Percentiles rank a stretch among this genome's conserved stretches.
Conservation (phyloP, 2,797 vertebrate genomes). For the Mionectes olivaceus region DNA sequence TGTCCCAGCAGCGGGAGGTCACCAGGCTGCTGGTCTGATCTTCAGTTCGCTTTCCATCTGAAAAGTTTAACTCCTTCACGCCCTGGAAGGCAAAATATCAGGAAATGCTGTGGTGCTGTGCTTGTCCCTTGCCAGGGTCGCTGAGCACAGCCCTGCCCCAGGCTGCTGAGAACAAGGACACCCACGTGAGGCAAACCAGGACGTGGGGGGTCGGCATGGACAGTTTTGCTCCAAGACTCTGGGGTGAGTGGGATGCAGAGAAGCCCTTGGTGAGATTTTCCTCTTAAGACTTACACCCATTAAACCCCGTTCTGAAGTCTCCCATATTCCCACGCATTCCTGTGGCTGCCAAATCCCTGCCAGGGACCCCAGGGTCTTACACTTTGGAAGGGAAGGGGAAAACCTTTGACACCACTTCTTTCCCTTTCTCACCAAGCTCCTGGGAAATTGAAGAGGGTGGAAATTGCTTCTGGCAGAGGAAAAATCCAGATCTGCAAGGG, state of each 20-base stretch:
- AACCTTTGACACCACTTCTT: slow-evolving; percentile 1
- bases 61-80: slow-evolving; percentile 56
- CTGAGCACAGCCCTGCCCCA: neutral
- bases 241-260: neutral
- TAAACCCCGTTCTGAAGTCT: neutral
- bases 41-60: slow-evolving; percentile 30
- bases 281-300: neutral
- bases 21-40: slow-evolving; percentile 44
- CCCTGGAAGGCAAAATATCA: neutral
- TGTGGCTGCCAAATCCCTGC: slow-evolving; percentile 6
- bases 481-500: neutral
- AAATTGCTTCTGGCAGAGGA: neutral
- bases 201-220: rapidly evolving
- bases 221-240: neutral
- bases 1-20: slow-evolving; percentile 49
- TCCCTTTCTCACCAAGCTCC: neutral
- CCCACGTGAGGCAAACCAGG: neutral
- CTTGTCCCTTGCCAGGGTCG: neutral
- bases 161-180: neutral
- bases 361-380: neutral
- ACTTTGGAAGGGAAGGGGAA: neutral
- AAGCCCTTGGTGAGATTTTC: neutral
- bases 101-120: rapidly evolving
- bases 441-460: neutral
- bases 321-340: neutral